Conservation (phyloP, 2,113 vertebrate genomes). For the Neoarius graeffei region DNA sequence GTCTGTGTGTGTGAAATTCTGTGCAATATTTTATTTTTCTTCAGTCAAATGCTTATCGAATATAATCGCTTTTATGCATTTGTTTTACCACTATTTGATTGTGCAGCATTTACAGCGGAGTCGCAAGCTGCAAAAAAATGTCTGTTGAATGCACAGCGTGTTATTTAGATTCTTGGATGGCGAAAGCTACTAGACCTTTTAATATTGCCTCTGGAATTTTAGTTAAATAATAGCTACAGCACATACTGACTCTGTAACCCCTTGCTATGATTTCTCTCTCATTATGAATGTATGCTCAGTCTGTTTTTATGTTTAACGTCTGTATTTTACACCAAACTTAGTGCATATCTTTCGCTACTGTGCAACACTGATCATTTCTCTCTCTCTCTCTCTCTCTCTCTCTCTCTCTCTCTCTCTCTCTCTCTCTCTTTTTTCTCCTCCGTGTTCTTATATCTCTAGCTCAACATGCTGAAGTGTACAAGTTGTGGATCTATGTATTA, state of each 20-base stretch:
- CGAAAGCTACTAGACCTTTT: constrained; percentile 9
- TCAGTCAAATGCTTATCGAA: constrained; percentile 29
- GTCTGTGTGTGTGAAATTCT: constrained; percentile 40
- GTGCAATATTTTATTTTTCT: constrained; percentile 61
- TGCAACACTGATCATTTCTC: constrained; percentile 16
- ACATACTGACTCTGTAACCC: neutral
- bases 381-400: neutral
- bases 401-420: neutral
- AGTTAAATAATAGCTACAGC: neutral
- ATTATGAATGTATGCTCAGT: constrained; percentile 43
- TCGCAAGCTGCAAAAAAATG: constrained; percentile 6
- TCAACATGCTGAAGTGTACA: constrained; percentile 44
- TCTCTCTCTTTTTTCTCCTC: constrained; percentile 10
- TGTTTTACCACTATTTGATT: neutral
- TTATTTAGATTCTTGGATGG: neutral
- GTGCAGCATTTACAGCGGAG: neutral
- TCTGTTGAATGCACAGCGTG: neutral
- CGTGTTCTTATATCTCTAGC: constrained; percentile 25
- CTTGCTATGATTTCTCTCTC: constrained; percentile 2
- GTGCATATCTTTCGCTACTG: neutral
- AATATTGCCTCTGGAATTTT: constrained; percentile 3
- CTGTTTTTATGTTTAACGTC: constrained; percentile 22
- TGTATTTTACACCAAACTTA: constrained; percentile 2
- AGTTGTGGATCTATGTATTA: constrained; percentile 57
- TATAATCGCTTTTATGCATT: constrained; percentile 13